Conservation (phyloP, 2,113 vertebrate species). For the Carlito syrichta region DNA sequence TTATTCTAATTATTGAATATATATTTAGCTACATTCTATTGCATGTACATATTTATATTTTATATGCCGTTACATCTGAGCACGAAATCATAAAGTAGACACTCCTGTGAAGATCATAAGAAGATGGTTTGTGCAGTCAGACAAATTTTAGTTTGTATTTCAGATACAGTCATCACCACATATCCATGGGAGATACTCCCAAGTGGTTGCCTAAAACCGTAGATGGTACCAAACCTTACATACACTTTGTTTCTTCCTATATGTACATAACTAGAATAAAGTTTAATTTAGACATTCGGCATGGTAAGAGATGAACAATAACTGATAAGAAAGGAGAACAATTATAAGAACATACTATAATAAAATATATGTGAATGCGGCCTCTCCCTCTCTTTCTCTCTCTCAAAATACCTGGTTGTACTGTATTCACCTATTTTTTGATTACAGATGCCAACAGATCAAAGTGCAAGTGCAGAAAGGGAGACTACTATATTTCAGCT, state of each 20-base stretch:
- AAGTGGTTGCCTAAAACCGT: not conserved
- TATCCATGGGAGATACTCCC: not conserved
- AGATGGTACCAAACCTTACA: not conserved
- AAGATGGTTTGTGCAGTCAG: not conserved
- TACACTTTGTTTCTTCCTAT: not conserved
- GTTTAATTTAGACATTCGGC: not conserved
- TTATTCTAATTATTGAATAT: not conserved
- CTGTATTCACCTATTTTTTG: not conserved
- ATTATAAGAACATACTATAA: not conserved
- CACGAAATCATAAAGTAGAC: not conserved
- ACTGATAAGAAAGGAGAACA: not conserved
- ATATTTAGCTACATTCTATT: not conserved
- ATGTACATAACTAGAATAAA: not conserved
- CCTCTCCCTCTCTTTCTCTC: not conserved
- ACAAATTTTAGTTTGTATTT: not conserved
- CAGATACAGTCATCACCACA: not conserved
- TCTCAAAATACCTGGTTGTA: not conserved
- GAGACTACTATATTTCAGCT: not conserved
- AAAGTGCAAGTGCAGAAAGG: not conserved
- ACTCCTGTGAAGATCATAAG: not conserved
- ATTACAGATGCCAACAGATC: not conserved
- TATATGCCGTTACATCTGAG: not conserved
- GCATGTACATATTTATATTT: not conserved
- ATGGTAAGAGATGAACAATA: not conserved
- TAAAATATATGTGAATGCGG: not conserved